Base-by-base conservation (phyloP, 2,113 vertebrate genomes). In the Balaenoptera acutorostrata region DNA sequence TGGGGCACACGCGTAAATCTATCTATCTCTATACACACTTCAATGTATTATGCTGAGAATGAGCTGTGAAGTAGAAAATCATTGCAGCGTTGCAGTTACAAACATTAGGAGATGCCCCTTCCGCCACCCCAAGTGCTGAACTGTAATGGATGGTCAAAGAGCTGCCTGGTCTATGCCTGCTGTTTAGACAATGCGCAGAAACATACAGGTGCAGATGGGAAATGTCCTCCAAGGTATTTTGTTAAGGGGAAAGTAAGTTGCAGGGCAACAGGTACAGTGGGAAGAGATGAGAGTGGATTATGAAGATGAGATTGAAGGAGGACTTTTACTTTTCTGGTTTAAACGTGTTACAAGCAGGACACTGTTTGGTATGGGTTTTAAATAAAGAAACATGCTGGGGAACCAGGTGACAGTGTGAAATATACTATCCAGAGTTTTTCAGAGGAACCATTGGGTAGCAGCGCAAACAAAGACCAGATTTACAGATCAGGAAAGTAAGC, bases 31-130 rank as follows among this genome's bases (percentile, higher is more conserved):
- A 23, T 33, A 29, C n/a, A 39, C 14, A 52, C 20, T 31, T 41
- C 44, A 14, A 0, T 15, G 3, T 15, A 20, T 49, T 31, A 52
- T 8, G 5, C 4, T 17, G 33, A 72, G 25, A 52, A 63, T 31
- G 21, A 49, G 6, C 2, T 7, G 1, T 4, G 33, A 23, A 52
- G 17, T 36, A 74, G 12, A 52, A 74, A 39, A 33, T 17, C 18
- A 6, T 8, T 17, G 5, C 0, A 0, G 9, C 1, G 4, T 1
- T 17, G 1, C 25, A 12, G 25, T 15, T 39, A 5, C 23, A 31
- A 39, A 33, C 5, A 78, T 10, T 3, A 78, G 75, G 10, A 6
- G 63, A n/a, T 18, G 25, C 0, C 41, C 14, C 71, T 27, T 3
- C 14, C 25, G 10, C 44, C 31, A 21, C 18, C 84, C 66, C 5